Evolutionary conservation across 2,888 invertebrate genomes (phyloP).

Genomic region (Meteorus cinctellus): DNA sequence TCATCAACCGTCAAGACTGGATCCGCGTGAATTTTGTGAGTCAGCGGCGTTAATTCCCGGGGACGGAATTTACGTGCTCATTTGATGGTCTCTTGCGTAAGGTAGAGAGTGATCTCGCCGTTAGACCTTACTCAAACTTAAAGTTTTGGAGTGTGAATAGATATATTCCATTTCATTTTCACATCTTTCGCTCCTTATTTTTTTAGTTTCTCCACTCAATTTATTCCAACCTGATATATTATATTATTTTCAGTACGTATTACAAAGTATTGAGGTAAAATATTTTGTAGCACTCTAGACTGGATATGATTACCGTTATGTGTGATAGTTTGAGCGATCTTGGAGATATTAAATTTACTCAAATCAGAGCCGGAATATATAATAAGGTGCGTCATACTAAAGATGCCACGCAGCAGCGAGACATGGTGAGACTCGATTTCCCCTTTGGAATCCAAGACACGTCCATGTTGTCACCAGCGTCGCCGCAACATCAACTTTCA

Average conservation of each 20-base stretch:
- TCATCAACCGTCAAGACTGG: neutral
- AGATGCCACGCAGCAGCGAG: neutral
- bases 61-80: neutral
- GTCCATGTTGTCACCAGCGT: slow-evolving; percentile 24
- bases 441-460: slow-evolving; percentile 53
- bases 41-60: neutral
- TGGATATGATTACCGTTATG: neutral
- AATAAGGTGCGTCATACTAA: neutral
- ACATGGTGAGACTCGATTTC: slow-evolving; percentile 54
- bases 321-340: slow-evolving; percentile 1
- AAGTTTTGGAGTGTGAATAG: too few relatives aligned
- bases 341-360: neutral
- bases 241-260: neutral
- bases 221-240: too few relatives aligned
- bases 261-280: neutral
- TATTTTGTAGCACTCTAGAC: neutral
- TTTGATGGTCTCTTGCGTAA: too few relatives aligned
- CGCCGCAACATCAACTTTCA: slow-evolving; percentile 43
- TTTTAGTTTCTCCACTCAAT: too few relatives aligned
- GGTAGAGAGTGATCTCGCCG: too few relatives aligned
- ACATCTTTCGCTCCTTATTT: too few relatives aligned
- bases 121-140: too few relatives aligned
- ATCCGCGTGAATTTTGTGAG: slow-evolving; percentile 18
- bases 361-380: neutral
- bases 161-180: too few relatives aligned